These are phyloP conservation scores for Ibycter americanus DNA, from an alignment of 2,797 vertebrate species.

Conservation along the genomic window DNA sequence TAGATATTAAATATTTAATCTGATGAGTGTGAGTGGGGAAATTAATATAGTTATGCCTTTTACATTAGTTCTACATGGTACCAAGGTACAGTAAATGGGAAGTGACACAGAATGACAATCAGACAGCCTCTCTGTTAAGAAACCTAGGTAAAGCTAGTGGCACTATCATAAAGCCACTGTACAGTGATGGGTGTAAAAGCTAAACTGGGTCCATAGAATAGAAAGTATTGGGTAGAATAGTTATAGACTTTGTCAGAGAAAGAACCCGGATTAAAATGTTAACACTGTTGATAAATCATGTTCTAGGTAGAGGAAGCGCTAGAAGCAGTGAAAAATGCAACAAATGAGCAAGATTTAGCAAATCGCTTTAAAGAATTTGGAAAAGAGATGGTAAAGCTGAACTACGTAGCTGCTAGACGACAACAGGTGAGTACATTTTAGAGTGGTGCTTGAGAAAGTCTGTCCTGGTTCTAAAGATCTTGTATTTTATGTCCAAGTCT, in stretches of 20 bases:
- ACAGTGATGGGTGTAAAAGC: neutral
- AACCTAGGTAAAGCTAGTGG: neutral
- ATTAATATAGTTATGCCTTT: neutral
- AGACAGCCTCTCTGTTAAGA: neutral
- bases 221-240: neutral
- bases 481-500: neutral
- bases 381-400: constrained; percentile 99
- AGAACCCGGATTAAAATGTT: neutral
- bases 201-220: neutral
- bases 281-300: neutral
- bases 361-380: constrained; percentile 98
- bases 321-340: constrained; percentile 95
- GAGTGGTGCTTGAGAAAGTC: neutral
- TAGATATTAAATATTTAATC: neutral
- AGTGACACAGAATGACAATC: neutral
- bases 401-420: constrained; percentile 94
- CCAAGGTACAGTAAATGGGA: neutral
- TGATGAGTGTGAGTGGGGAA: neutral
- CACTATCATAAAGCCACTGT: neutral
- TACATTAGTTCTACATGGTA: neutral
- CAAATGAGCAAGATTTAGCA: constrained; percentile 96
- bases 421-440: constrained; percentile 86
- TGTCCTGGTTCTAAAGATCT: neutral
- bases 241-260: neutral
- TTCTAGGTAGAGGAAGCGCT: constrained; percentile 93